Evolutionary conservation across 2,888 invertebrate genomes (phyloP), one percentile per base, ranked within the genome.

Genomic region (Drosophila nigritarsus): DNA sequence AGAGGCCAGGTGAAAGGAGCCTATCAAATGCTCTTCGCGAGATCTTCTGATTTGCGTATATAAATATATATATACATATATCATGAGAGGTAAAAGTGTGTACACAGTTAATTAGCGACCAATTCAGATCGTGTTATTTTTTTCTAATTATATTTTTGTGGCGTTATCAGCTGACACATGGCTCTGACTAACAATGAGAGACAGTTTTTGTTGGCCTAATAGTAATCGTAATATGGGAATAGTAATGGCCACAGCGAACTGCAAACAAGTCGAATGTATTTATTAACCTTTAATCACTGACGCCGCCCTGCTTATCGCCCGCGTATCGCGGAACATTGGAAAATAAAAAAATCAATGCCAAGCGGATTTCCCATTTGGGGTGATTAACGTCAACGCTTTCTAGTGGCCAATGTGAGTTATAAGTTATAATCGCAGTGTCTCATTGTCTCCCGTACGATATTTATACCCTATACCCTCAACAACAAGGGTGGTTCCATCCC

Each of bases 311-410:
- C 65, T 65, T 65, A 65, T 65, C 65, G 42, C 40, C 15, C 1
- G 32, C 24, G 45, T 24, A 24, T 4, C 24, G 24, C 15, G 15
- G 8, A 15, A 45, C 45, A 45, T 24, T 24, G 24, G n/a, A 27
- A 42, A 18, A 32, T 11, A 32, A 3, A 32, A 48, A 48, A 60
- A 68, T 50, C 61, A 51, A 68, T 68, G 48, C 8, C 59, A 75
- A 49, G 36, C 40, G 42, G 60, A 50, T 76, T 64, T 48, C 68
- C 58, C 61, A 75, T 64, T 63, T 75, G 48, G 73, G 67, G 67
- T 77, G 60, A 83, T 86, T 81, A 73, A 74, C 81, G 70, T 60
- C 66, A 75, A 74, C 66, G 79, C 79, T 83, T 85, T 83, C 81
- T 65, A 80, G 67, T 67, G 45, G 48, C 53, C 66, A 55, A 50